Evolutionary conservation across 2,797 vertebrate species (phyloP), one percentile per base, ranked within the genome.

Genomic region (Botia almorhae): DNA sequence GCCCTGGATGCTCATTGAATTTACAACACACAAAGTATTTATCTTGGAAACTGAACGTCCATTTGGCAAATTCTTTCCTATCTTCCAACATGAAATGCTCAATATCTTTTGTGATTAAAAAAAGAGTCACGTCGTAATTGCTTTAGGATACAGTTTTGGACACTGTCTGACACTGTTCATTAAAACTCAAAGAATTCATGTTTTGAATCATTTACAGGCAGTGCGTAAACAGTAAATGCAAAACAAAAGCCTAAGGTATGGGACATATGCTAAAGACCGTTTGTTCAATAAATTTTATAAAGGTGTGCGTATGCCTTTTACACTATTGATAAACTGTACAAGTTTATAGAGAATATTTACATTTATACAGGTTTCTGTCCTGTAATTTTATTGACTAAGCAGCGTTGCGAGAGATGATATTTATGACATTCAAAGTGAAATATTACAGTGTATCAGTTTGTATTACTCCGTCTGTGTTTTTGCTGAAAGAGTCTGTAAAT

Each of bases 171-270:
- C 26, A 70, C n/a, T 23, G 7, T 78, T 82, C 70, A 86, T 83
- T 83, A 81, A 73, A 55, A 76, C 81, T 79, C 75, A 56, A 80
- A 78, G 80, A 74, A 82, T 76, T 82, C 69, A 76, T 48, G 60
- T 68, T 69, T 17, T 70, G 17, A 81, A 74, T 81, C 74, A 73
- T 80, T 86, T 82, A 78, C 26, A 33, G 43, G 10, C 10, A 78
- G 74, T 78, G 33, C 63, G 77, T 84, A 63, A 84, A 82, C 33
- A 46, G 56, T 46, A 76, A 46, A 46, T 46, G 43, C 10, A 46
- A 55, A 82, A 67, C 61, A 69, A 68, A 26, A 69, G 53, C 70
- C 43, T 50, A 39, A 65, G 70, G 61, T 12, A 69, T 17, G 63
- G 26, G 21, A 17, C 36, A 29, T 50, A 74, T 11, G 43, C 43